phyloP scores from a whole-genome alignment of 92 coral and sea anemone genomes.

The Paramuricea clavata region DNA sequence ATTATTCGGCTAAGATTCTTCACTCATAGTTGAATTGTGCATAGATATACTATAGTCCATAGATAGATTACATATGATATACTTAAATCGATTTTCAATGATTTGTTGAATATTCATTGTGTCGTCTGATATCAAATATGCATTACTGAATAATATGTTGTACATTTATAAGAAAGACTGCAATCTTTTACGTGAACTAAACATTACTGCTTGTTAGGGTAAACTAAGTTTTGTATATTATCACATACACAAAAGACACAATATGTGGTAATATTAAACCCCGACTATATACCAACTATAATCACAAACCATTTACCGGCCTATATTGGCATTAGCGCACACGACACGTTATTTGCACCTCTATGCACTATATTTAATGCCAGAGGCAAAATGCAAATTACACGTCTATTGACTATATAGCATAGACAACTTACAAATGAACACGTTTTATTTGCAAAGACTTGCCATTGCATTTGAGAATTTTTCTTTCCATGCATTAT shows the following conservation, averaged over 20 bases:
- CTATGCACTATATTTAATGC: slow-evolving; percentile 4
- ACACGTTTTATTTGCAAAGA: neutral
- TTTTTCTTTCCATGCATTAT: neutral
- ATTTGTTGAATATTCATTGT: slow-evolving; percentile 10
- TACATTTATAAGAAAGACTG: neutral
- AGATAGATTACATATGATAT: too few species aligned
- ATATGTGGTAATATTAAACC: slow-evolving; percentile 3
- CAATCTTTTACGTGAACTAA: neutral
- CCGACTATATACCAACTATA: neutral
- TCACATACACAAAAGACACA: neutral
- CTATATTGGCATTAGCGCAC: neutral
- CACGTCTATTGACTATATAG: neutral
- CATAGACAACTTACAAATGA: neutral
- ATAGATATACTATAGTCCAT: too few species aligned
- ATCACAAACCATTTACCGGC: neutral
- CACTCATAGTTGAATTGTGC: too few species aligned
- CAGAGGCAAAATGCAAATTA: slow-evolving; percentile 14
- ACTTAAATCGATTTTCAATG: too few species aligned
- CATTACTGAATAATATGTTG: too few species aligned
- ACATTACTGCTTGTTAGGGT: neutral
- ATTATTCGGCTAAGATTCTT: too few species aligned
- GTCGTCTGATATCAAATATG: neutral
- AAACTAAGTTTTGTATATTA: neutral
- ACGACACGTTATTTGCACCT: slow-evolving; percentile 2
- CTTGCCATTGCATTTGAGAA: too few species aligned